Evolutionary conservation across 2,113 vertebrate species (phyloP).

Genomic region (Lampris megalopsis): DNA sequence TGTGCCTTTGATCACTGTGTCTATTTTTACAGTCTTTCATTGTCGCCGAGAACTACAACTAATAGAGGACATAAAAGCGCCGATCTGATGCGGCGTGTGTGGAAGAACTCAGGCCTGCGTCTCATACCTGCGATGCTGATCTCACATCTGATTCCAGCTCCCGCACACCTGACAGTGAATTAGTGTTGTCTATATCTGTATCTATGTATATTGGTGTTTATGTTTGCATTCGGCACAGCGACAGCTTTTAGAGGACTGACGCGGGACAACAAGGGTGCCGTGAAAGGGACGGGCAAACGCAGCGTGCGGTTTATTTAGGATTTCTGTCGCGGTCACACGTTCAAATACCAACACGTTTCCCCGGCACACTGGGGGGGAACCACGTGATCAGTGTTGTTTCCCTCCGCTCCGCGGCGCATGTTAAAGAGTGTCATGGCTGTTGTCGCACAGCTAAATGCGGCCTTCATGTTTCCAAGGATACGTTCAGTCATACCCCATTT

Average conservation of each 20-base stretch:
- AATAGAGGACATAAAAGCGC: constrained; percentile 52
- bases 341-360: constrained; percentile 61
- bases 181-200: constrained; percentile 49
- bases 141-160: constrained; percentile 47
- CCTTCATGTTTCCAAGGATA: constrained; percentile 67
- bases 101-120: constrained; percentile 2
- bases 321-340: constrained; percentile 59
- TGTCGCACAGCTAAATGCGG: constrained; percentile 43
- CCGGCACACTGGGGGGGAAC: constrained; percentile 57
- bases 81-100: constrained; percentile 38
- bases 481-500: constrained; percentile 79
- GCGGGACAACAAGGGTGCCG: constrained; percentile 50
- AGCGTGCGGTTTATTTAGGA: constrained; percentile 57
- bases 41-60: constrained; percentile 68
- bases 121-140: constrained; percentile 16
- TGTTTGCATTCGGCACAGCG: constrained; percentile 26
- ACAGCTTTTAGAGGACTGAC: constrained; percentile 49
- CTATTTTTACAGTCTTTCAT: constrained; percentile 79
- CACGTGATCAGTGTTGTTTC: constrained; percentile 1
- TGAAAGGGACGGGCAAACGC: constrained; percentile 54
- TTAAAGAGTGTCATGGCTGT: constrained; percentile 32
- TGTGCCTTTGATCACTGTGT: constrained; percentile 76
- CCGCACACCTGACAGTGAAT: constrained; percentile 33
- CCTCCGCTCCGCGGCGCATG: constrained; percentile 26
- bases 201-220: constrained; percentile 33